A percentile compares a stretch with the other conserved stretches of the same genome.
Conservation (phyloP, 2,113 vertebrate genomes). For the Oreochromis niloticus region DNA sequence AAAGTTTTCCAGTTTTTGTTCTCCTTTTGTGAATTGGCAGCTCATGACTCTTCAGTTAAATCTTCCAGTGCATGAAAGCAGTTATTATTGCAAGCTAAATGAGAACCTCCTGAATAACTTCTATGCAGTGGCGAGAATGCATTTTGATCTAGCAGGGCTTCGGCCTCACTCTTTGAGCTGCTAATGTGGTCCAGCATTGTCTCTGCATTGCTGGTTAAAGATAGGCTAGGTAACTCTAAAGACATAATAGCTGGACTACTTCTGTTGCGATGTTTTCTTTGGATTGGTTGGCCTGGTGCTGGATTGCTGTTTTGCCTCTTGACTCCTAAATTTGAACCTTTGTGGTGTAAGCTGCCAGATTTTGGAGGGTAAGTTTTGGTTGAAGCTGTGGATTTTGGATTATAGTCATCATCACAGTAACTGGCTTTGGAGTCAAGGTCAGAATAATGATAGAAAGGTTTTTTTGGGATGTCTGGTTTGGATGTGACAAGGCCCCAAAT, state of each 20-base stretch:
- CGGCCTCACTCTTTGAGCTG: background rate
- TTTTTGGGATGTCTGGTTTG: background rate
- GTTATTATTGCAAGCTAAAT: background rate
- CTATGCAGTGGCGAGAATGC: background rate
- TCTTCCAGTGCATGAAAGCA: background rate
- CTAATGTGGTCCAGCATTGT: rapidly evolving
- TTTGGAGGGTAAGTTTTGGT: background rate
- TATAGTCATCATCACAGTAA: background rate
- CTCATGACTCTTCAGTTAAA: background rate
- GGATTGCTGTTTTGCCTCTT: background rate
- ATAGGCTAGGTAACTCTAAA: rapidly evolving
- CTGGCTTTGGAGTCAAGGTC: background rate
- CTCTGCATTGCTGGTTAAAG: background rate
- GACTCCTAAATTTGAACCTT: background rate
- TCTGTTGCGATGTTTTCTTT: background rate
- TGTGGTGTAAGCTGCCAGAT: background rate
- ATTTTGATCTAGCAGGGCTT: background rate
- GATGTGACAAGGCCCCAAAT: rapidly evolving
- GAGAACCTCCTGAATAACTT: background rate
- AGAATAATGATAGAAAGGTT: background rate
- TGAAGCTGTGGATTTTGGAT: background rate
- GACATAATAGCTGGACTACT: background rate
- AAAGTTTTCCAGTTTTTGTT: background rate
- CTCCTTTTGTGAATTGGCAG: background rate
- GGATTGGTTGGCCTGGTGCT: rapidly evolving